These are phyloP conservation scores for Manis crassicaudata DNA, from an alignment of 2,797 vertebrate species.

Conservation along the genomic window DNA sequence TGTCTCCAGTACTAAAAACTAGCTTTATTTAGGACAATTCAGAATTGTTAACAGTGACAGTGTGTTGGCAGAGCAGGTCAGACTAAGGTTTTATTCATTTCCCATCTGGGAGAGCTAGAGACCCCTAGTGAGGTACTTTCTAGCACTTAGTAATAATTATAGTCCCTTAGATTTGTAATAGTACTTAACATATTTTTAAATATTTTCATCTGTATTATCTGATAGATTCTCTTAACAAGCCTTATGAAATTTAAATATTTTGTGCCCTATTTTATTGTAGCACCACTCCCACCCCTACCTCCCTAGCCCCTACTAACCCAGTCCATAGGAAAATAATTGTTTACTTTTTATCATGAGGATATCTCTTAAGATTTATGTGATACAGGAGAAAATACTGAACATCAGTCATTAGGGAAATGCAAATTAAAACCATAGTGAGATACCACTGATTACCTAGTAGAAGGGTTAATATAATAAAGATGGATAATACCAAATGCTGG, in stretches of 20 bases:
- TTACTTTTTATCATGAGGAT: slow-evolving; percentile 47
- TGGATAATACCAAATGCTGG: background rate
- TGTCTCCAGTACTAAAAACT: background rate
- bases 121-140: background rate
- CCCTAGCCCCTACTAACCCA: background rate
- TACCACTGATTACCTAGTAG: background rate
- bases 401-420: slow-evolving; percentile 18
- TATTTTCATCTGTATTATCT: background rate
- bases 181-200: background rate
- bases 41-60: background rate
- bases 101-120: background rate
- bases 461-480: background rate
- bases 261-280: background rate
- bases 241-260: background rate
- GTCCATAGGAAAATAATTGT: background rate
- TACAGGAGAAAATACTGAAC: background rate
- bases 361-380: slow-evolving; percentile 2
- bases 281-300: background rate
- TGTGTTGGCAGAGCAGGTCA: background rate
- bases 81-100: background rate
- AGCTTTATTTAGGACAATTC: background rate
- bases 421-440: background rate
- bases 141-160: background rate
- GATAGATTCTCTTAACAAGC: background rate
- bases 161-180: background rate